A percentile compares a stretch with the other conserved stretches of the same genome.
phyloP scores from a whole-genome alignment of 2,797 vertebrate species.

The Sardinella longiceps region DNA sequence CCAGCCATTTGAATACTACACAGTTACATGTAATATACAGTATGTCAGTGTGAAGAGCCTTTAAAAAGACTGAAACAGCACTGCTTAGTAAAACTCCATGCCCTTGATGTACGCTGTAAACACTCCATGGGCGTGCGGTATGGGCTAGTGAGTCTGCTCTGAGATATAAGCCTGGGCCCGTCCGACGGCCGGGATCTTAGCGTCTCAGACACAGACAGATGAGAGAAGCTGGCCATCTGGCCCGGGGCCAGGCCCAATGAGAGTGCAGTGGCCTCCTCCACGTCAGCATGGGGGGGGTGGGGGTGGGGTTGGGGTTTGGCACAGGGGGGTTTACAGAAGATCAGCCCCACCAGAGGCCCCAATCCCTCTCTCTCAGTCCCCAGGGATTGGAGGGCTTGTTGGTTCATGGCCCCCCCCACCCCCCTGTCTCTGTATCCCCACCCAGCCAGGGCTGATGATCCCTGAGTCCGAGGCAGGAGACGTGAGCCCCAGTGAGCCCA shows the following conservation, averaged over 20 bases:
- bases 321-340: slow-evolving; percentile 39
- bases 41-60: neutral
- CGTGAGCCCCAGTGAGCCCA: neutral
- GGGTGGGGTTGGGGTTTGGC: too few relatives aligned
- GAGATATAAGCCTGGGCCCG: neutral
- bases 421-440: neutral
- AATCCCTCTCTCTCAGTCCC: slow-evolving; percentile 30
- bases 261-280: slow-evolving; percentile 38
- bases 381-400: slow-evolving; percentile 20
- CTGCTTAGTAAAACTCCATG: neutral
- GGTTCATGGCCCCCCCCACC: neutral
- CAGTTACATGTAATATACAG: neutral
- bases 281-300: neutral
- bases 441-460: neutral
- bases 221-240: slow-evolving; percentile 39
- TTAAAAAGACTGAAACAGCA: neutral
- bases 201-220: slow-evolving; percentile 3
- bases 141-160: neutral
- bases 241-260: slow-evolving; percentile 29
- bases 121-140: neutral
- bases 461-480: neutral
- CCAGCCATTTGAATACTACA: neutral
- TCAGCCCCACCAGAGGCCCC: slow-evolving; percentile 33
- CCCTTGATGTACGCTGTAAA: neutral
- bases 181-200: neutral